Base-by-base conservation (phyloP, 1,140 invertebrate species). In the Bombyx mandarina region DNA sequence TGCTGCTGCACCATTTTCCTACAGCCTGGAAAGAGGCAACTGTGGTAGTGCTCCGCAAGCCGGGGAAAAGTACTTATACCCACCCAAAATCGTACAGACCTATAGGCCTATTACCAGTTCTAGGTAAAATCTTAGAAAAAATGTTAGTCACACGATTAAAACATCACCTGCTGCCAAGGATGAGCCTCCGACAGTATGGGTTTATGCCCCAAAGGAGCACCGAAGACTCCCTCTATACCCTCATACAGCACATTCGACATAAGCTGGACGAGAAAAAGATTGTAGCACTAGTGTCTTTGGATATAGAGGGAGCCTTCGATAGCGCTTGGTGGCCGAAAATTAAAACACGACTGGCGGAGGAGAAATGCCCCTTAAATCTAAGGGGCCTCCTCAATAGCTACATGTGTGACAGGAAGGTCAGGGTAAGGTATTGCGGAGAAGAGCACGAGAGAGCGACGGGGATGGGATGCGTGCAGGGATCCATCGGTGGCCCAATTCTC, bases 131-230 rank as follows among this genome's bases (percentile, higher is more conserved):
- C 12, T 18, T 18, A 18, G 12, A 18, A 18, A 18, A 18, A 18
- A 18, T 18, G 12, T 18, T 18, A 18, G 12, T 18, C 12, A 18
- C 12, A 22, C 26, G 58, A 22, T 8, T 56, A 6, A 51, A 42
- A 42, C 42, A 18, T 10, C 54, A 52, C 43, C 9, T 60, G 3
- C 7, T 46, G 2, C 58, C 58, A 2, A 55, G 50, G 18, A 45
- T 56, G 5, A 60, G 58, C 43, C 10, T 43, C 35, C 43, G 43
- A 10, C 58, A 60, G 43, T 60, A 51, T 26, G 58, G 53, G 7
- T 60, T 56, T 35, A 49, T 56, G 55, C 46, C 55, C 10, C 55
- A 56, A 49, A 35, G 47, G 35, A 12, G 55, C 43, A 18, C 12
- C 12, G 12, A 18, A 18, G 12, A 18, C 12, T 18, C 12, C 12